Evolutionary conservation across 2,113 vertebrate genomes (phyloP), one percentile per base, ranked within the genome.

Genomic region (Myanophis thanlyinensis): DNA sequence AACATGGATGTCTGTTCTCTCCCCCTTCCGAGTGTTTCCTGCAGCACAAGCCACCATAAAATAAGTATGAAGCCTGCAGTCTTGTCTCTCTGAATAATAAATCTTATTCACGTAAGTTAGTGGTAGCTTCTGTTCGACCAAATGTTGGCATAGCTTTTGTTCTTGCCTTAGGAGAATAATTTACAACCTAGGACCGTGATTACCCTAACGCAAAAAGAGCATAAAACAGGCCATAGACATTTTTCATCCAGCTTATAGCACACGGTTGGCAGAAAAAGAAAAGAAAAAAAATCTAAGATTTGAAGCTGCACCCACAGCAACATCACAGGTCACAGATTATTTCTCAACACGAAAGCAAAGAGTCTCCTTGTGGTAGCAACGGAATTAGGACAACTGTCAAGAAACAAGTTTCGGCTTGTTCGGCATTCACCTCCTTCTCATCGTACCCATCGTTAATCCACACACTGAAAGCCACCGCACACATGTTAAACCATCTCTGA

Each of bases 231-330:
- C 93, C 93, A 89, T 90, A 91, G 92, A 85, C 95, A 92, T 94
- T 95, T 96, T 94, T 92, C 92, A 92, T 90, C 87, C 85, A 89
- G 95, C 92, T 92, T 93, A 93, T 90, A 91, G 93, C 88, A 95
- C 94, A 20, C 27, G 46, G 30, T 4, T 56, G 25, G 40, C 23
- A 44, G 89, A 35, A 27, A 51, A n/a, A n/a, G n/a, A n/a, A n/a
- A n/a, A n/a, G 20, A 93, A 53, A 92, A 93, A 73, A 59, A 0
- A 0, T 94, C 94, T 93, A 91, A 93, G 91, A 93, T 97, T 94
- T 23, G 91, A 95, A 92, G 92, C 53, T 94, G 90, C 62, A 87
- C 90, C 90, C 1, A 5, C 88, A 53, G 91, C 88, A 86, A 91
- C 27, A 10, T 89, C 85, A 67, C 53, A 73, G 35, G 89, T n/a